phyloP scores from a whole-genome alignment of 2,797 vertebrate species.

The Serranus cabrilla region DNA sequence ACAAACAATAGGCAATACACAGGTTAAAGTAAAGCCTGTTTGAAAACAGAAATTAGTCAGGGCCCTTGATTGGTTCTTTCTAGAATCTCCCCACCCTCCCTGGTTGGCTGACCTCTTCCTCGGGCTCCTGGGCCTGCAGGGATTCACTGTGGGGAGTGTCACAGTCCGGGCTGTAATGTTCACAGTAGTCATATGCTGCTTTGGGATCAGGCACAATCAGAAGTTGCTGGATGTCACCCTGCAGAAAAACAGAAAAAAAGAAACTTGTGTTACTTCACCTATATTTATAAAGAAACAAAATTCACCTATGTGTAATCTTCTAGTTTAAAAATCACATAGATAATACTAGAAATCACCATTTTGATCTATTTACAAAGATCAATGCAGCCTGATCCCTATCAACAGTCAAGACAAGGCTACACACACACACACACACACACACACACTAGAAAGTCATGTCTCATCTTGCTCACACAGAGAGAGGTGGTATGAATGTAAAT shows the following conservation, averaged over 20 bases:
- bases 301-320: neutral
- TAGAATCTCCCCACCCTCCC: conserved; percentile 29
- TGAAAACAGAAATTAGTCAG: neutral
- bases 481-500: conserved; percentile 48
- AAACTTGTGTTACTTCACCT: neutral
- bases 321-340: neutral
- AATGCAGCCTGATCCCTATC: conserved; percentile 22
- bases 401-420: conserved; percentile 15
- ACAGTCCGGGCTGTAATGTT: conserved; percentile 98
- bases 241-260: conserved; percentile 49
- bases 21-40: conserved; percentile 1
- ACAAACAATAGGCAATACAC: neutral
- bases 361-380: conserved; percentile 14
- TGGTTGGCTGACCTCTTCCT: conserved; percentile 88
- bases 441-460: conserved; percentile 28
- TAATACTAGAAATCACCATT: neutral
- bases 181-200: conserved; percentile 97
- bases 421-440: neutral
- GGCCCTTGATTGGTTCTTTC: conserved; percentile 6
- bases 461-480: conserved; percentile 43
- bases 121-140: conserved; percentile 95
- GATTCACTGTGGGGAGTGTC: conserved; percentile 89
- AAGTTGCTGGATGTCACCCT: conserved; percentile 99
- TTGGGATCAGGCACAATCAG: conserved; percentile 93
- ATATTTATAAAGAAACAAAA: neutral